These are phyloP conservation scores for Cherax quadricarinatus DNA, from an alignment of 1,140 invertebrate species.

Conservation along the genomic window DNA sequence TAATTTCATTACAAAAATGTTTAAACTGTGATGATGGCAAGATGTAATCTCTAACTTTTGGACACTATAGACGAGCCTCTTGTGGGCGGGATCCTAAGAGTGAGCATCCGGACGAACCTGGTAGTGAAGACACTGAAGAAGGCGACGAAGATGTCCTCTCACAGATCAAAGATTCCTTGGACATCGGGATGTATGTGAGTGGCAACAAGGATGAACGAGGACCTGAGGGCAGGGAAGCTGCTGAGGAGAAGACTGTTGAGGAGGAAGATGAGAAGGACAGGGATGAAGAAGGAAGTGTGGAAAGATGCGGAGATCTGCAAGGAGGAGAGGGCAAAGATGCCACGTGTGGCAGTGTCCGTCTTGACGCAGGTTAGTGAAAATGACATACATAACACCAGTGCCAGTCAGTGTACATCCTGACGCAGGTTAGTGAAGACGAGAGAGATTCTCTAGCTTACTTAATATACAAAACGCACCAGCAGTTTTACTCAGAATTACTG, in stretches of 20 bases:
- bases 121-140: constrained; percentile 6
- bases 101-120: neutral
- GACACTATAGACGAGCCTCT: no score
- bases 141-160: constrained; percentile 33
- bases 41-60: neutral
- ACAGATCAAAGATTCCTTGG: constrained; percentile 16
- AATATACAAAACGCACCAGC: no score
- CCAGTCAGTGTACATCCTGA: neutral
- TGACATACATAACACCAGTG: neutral
- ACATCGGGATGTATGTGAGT: constrained; percentile 17
- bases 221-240: neutral
- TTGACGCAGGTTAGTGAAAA: neutral
- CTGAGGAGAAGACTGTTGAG: neutral
- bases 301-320: neutral
- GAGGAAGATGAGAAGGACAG: neutral
- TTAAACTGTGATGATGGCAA: neutral
- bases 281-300: neutral
- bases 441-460: neutral
- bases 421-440: neutral
- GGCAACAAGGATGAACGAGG: neutral
- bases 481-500: no score
- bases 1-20: no score
- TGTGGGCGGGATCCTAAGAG: neutral
- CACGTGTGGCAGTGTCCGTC: neutral
- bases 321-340: neutral